Conservation (phyloP, 2,888 invertebrate species). For the Lithosia quadra region DNA sequence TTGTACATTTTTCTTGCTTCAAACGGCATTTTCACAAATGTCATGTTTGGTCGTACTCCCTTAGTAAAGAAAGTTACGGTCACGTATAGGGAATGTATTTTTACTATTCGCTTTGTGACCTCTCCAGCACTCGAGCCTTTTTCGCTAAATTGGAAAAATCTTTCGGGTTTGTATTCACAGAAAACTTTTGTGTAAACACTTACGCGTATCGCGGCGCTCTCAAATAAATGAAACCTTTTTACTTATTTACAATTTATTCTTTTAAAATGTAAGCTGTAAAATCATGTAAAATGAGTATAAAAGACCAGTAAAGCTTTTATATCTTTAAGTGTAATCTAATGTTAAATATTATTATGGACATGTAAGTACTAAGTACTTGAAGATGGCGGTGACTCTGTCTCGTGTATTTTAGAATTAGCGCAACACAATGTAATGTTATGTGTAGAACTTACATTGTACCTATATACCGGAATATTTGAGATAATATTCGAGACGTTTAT, state of each 20-base stretch:
- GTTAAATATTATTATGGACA: neutral
- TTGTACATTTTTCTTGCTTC: constrained; percentile 62
- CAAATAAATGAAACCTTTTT: constrained; percentile 60
- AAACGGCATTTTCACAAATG: constrained; percentile 66
- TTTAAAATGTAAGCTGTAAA: constrained; percentile 26
- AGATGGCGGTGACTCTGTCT: neutral
- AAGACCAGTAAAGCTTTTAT: neutral
- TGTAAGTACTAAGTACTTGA: too few species aligned
- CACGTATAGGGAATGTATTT: constrained; percentile 74
- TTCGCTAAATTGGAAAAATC: constrained; percentile 78
- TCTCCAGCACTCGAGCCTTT: constrained; percentile 67
- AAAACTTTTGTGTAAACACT: constrained; percentile 69
- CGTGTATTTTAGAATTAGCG: neutral
- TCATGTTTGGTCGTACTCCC: constrained; percentile 64
- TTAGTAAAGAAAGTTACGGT: constrained; percentile 68
- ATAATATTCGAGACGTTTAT: too few species aligned
- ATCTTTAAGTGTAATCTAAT: neutral
- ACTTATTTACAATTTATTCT: constrained; percentile 49
- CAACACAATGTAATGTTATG: neutral
- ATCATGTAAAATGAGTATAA: constrained; percentile 13
- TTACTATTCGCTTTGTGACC: constrained; percentile 71
- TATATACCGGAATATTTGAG: too few species aligned
- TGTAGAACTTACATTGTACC: too few species aligned
- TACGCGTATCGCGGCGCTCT: constrained; percentile 52
- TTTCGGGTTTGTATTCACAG: constrained; percentile 66